These are phyloP conservation scores for Chelonia mydas DNA, from an alignment of 2,797 vertebrate genomes.

Conservation along the genomic window DNA sequence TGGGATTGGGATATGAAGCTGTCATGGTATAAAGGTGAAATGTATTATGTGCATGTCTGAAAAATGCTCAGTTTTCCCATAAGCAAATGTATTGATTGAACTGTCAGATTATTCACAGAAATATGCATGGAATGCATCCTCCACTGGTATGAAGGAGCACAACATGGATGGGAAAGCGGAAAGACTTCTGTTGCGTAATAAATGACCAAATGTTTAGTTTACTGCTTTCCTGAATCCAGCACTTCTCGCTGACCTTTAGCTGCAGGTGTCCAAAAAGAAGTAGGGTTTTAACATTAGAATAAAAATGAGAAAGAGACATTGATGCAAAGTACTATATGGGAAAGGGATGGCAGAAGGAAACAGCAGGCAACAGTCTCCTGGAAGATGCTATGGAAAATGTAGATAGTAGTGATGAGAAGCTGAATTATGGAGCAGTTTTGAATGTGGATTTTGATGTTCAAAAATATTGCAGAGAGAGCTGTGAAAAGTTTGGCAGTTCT, in stretches of 20 bases:
- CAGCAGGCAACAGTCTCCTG: conserved; percentile 64
- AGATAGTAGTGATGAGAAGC: conserved; percentile 23
- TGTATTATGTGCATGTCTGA: conserved; percentile 68
- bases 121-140: conserved; percentile 70
- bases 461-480: neutral
- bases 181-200: conserved; percentile 70
- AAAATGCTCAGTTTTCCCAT: conserved; percentile 71
- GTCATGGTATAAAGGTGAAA: conserved; percentile 71
- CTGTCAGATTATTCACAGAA: conserved; percentile 73
- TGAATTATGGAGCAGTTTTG: neutral
- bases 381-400: conserved; percentile 31
- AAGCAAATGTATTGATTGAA: conserved; percentile 76
- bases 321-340: conserved; percentile 62
- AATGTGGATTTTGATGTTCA: conserved; percentile 34
- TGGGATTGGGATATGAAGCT: conserved; percentile 66
- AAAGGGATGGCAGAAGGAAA: conserved; percentile 76
- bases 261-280: conserved; percentile 65
- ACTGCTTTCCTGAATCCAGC: conserved; percentile 69
- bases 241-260: conserved; percentile 71
- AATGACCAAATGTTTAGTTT: conserved; percentile 67
- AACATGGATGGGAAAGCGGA: conserved; percentile 58
- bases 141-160: conserved; percentile 41
- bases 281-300: conserved; percentile 80
- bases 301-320: conserved; percentile 58
- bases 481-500: conserved; percentile 7